phyloP scores from a whole-genome alignment of 2,113 vertebrate genomes.

The Piaya cayana region DNA sequence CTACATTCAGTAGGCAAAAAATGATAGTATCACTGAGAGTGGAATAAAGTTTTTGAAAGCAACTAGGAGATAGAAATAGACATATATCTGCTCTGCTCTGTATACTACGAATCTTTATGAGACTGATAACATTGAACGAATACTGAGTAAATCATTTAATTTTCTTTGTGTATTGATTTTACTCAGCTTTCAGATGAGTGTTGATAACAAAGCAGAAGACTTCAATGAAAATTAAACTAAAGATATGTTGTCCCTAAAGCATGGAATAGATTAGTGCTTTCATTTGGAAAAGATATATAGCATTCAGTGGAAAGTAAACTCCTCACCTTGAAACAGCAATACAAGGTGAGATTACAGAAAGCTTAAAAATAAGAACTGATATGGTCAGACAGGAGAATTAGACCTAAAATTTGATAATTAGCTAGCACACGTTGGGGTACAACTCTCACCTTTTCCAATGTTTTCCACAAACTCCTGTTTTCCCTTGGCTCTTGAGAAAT shows the following conservation, averaged over 20 bases:
- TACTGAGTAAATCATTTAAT: background rate
- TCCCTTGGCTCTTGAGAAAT: background rate
- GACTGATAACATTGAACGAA: background rate
- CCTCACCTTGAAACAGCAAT: background rate
- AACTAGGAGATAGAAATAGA: background rate
- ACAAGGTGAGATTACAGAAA: background rate
- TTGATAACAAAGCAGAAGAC: background rate
- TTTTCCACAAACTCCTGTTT: background rate
- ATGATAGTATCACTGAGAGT: background rate
- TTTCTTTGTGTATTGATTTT: constrained; percentile 17
- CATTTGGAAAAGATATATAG: background rate
- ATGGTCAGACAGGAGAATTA: background rate
- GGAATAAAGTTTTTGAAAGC: background rate
- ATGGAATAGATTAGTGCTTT: background rate
- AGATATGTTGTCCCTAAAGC: background rate
- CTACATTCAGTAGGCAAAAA: background rate
- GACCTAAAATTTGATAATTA: background rate
- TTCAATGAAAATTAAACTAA: constrained; percentile 5
- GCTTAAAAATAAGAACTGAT: background rate
- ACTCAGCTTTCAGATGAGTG: background rate
- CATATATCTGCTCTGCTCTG: background rate
- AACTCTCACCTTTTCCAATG: background rate
- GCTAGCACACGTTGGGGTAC: background rate
- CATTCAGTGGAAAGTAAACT: background rate
- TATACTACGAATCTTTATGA: background rate